Base-by-base conservation (phyloP, 2,888 invertebrate genomes). In the Balanococcus diminutus region DNA sequence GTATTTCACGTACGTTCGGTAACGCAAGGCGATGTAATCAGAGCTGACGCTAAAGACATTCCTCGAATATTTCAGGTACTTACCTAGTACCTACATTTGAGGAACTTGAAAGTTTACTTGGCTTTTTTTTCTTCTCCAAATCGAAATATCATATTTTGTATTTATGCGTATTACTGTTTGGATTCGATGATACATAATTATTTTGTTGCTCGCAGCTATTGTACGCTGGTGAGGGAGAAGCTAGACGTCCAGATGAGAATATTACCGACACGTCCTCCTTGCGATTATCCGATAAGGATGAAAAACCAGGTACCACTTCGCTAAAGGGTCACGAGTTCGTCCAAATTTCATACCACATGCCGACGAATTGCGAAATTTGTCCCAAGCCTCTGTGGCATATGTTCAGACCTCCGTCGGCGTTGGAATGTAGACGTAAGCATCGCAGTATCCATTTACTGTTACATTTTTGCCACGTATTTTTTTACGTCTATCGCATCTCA, bases 1-100 rank as follows among this genome's bases (percentile, higher is more conserved):
- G 95, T 99, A 90, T 99, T 98, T 92, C 98, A 99, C 92, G 99
- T 99, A 88, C 94, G 99, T 88, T 96, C 97, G 87, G 99, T 99
- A 88, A 98, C 99, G 87, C 98, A 98, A 91, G 98, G 98, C 89
- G 99, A 99, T 92, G 98, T 99, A 89, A 98, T 99, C 90, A 94
- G 98, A 90, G 99, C 98, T 86, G 98, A 98, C 92, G 96, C 98
- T 91, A 97, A 97, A 93, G 98, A 99, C 92, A 98, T 99, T 91
- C 99, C 99, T 89, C 95, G 98, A 91, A 99, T 99, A 91, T 99
- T 99, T 92, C 94, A 94, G 92, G 93, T 94, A 32, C 6, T 46
- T n/a, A 46, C 46, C 14, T 8, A 46, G 46, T 8, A 46, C 8
- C n/a, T n/a, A n/a, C n/a, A n/a, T n/a, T n/a, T n/a, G n/a, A n/a